phyloP scores from a whole-genome alignment of 2,888 invertebrate genomes.

The Mythimna ferrago region DNA sequence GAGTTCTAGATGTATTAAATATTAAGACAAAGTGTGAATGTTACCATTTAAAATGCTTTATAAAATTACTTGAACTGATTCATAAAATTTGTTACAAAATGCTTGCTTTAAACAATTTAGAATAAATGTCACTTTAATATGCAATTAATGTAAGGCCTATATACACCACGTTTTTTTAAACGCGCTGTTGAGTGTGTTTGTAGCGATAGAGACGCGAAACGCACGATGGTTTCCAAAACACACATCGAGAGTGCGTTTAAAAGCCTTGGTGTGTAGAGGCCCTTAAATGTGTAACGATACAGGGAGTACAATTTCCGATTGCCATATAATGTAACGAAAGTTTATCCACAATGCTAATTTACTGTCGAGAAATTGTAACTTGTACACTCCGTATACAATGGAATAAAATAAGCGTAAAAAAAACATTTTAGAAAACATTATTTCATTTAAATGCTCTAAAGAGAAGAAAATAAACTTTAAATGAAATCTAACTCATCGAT shows the following conservation, averaged over 20 bases:
- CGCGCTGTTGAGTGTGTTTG: no score
- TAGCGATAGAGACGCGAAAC: no score
- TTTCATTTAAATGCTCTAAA: no score
- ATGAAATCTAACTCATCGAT: no score
- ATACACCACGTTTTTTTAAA: no score
- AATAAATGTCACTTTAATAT: no score
- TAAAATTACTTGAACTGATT: not conserved
- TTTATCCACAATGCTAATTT: not conserved
- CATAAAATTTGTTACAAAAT: not conserved
- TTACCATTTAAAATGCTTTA: constrained; percentile 17
- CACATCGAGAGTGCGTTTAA: no score
- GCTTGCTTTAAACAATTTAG: not conserved
- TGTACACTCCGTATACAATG: not conserved
- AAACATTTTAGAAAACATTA: no score
- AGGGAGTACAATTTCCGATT: no score
- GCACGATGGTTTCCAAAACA: no score
- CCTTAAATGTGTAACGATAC: not conserved
- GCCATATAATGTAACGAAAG: not conserved
- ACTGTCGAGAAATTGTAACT: not conserved
- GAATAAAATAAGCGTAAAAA: constrained; percentile 12
- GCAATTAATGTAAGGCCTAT: not conserved
- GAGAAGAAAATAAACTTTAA: no score
- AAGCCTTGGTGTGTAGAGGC: no score
- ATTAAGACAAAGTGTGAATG: not conserved
- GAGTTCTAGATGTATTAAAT: not conserved